Evolutionary conservation across 2,113 vertebrate species (phyloP), one percentile per base, ranked within the genome.

Genomic region (Mungos mungo): DNA sequence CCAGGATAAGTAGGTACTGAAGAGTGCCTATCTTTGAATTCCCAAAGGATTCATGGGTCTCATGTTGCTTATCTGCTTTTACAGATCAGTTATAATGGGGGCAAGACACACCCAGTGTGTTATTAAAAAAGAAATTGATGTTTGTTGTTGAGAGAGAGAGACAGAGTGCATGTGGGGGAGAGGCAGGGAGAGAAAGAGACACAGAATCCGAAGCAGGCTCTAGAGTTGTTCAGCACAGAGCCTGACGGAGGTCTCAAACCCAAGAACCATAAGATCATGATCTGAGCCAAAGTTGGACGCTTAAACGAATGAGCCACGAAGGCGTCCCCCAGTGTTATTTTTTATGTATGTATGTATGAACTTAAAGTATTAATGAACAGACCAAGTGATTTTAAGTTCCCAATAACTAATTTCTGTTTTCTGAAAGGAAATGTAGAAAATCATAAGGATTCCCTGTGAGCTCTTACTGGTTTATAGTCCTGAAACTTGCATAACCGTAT

Each of bases 341-440:
- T 54, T 54, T 54, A 45, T 8, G 35, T 54, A 21, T 23, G 11
- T 5, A 82, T 25, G 29, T 7, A 38, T 25, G 41, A 50, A 80
- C 68, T 71, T 41, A 57, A 92, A 47, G 27, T 86, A 54, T 68
- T 88, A 60, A 41, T 79, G 65, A 91, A 91, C 15, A 66, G 21
- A 63, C 5, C 19, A 65, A 41, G 15, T 90, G 33, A 80, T 71
- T 93, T 90, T 96, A 66, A 87, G 19, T 54, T 57, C 52, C n/a
- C 91, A 76, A 38, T 25, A 87, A 29, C 21, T 45, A 83, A 54
- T 79, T 94, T 81, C 27, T 57, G 47, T 92, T 91, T 69, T 97
- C 35, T 71, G 60, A 29, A 93, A 80, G 11, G 35, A 88, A 54
- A 69, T 71, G 18, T 45, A 77, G 52, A 38, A 87, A 87, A 65